These are phyloP conservation scores for Caenorhabditis uteleia DNA, from an alignment of 2,888 invertebrate species.

Conservation along the genomic window DNA sequence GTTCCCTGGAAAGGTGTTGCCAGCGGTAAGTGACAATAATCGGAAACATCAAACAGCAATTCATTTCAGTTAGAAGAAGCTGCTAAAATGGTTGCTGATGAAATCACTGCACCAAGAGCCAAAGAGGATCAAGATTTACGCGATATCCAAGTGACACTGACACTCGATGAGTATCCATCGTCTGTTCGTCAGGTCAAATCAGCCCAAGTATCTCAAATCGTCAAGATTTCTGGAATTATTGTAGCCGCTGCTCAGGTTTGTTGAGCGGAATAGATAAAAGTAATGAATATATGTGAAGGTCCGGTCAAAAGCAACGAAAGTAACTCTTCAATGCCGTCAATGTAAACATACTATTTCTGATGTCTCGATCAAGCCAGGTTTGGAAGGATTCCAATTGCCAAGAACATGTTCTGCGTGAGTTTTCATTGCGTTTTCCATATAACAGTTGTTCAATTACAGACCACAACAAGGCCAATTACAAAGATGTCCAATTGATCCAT, in stretches of 20 bases:
- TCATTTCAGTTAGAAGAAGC: slow-evolving; percentile 94
- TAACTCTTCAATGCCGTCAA: slow-evolving; percentile 90
- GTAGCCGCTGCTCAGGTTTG: slow-evolving; percentile 83
- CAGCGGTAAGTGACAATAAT: slow-evolving; percentile 77
- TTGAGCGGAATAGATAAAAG: not conserved
- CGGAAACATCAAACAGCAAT: not conserved
- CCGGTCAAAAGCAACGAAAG: slow-evolving; percentile 90
- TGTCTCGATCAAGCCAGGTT: slow-evolving; percentile 87
- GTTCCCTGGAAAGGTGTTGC: slow-evolving; percentile 88
- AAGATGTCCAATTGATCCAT: slow-evolving; percentile 95
- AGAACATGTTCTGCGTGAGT: slow-evolving; percentile 89
- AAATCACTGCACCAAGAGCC: slow-evolving; percentile 89
- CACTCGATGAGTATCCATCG: slow-evolving; percentile 59
- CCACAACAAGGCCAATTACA: slow-evolving; percentile 86
- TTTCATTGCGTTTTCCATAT: no score
- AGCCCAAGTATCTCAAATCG: slow-evolving; percentile 87
- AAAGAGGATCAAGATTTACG: slow-evolving; percentile 87
- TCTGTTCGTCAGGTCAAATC: slow-evolving; percentile 76
- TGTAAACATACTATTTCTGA: slow-evolving; percentile 89
- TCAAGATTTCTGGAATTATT: slow-evolving; percentile 94
- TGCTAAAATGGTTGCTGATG: slow-evolving; percentile 93
- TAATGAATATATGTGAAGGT: slow-evolving; percentile 73
- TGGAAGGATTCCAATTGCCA: slow-evolving; percentile 94
- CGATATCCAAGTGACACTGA: slow-evolving; percentile 82
- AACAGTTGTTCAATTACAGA: no score